Conservation (phyloP, 2,888 invertebrate genomes). For the Eupithecia centaureata region DNA sequence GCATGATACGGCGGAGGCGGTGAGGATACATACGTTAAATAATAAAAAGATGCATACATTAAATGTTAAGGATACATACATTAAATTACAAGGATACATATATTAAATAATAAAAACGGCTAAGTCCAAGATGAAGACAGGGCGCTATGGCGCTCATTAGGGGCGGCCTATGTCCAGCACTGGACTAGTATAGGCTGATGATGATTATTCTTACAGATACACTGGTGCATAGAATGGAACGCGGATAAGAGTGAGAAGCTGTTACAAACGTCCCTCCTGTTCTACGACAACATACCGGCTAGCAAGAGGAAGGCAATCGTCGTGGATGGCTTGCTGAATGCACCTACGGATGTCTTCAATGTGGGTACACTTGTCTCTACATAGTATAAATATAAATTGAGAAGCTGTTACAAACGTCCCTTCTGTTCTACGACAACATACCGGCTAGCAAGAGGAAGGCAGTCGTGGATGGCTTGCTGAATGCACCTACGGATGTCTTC, state of each 20-base stretch:
- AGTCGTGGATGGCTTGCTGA: slow-evolving; percentile 23
- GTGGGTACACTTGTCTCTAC: slow-evolving; percentile 9
- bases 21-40: slow-evolving; percentile 22
- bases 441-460: slow-evolving; percentile 21
- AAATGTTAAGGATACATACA: slow-evolving; percentile 2
- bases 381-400: slow-evolving; percentile 19
- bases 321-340: slow-evolving; percentile 21
- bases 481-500: slow-evolving; percentile 17
- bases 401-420: slow-evolving; percentile 44
- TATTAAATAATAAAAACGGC: no score
- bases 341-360: slow-evolving; percentile 16
- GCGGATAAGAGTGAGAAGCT: slow-evolving; percentile 41
- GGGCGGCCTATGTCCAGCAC: no score
- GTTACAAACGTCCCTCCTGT: slow-evolving; percentile 42
- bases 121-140: no score
- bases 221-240: slow-evolving; percentile 40
- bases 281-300: slow-evolving; percentile 27
- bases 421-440: slow-evolving; percentile 34
- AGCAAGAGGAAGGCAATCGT: slow-evolving; percentile 21
- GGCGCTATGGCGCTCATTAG: no score
- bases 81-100: no score
- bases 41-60: no score
- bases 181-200: background rate
- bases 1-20: slow-evolving; percentile 31
- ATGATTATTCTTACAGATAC: slow-evolving; percentile 24